Conservation (phyloP, 2,113 vertebrate species). For the Thermophis baileyi region DNA sequence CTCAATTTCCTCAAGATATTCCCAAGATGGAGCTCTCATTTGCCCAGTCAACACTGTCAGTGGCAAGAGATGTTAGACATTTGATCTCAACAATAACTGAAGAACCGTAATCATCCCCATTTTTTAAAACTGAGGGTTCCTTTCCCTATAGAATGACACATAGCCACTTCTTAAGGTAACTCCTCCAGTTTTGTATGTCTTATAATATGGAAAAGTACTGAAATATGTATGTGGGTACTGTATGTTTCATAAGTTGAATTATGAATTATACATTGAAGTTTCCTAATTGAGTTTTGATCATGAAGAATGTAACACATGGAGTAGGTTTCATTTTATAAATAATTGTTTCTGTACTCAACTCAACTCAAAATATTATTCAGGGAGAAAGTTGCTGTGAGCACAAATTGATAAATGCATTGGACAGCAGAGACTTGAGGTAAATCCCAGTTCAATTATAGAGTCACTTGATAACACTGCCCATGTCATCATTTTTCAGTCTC, state of each 20-base stretch:
- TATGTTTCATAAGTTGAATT: neutral
- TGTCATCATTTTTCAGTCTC: neutral
- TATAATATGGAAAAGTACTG: neutral
- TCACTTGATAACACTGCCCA: neutral
- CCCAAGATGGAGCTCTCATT: neutral
- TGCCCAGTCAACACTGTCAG: neutral
- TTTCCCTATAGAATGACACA: neutral
- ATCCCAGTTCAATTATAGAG: slow-evolving; percentile 3
- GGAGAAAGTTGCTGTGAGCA: neutral
- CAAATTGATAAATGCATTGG: neutral
- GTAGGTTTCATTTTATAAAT: neutral
- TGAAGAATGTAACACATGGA: neutral
- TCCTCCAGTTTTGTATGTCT: neutral
- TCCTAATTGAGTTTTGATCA: neutral
- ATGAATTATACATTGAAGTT: neutral
- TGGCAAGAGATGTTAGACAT: neutral
- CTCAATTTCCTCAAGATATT: neutral
- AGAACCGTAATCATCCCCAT: neutral
- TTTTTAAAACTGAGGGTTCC: neutral
- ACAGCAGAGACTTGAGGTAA: neutral
- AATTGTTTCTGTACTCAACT: neutral
- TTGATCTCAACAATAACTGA: neutral
- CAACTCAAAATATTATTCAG: neutral
- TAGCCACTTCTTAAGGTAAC: neutral
- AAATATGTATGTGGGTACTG: neutral